Evolutionary conservation across 2,797 vertebrate species (phyloP).

Genomic region (Urosaurus nigricauda): DNA sequence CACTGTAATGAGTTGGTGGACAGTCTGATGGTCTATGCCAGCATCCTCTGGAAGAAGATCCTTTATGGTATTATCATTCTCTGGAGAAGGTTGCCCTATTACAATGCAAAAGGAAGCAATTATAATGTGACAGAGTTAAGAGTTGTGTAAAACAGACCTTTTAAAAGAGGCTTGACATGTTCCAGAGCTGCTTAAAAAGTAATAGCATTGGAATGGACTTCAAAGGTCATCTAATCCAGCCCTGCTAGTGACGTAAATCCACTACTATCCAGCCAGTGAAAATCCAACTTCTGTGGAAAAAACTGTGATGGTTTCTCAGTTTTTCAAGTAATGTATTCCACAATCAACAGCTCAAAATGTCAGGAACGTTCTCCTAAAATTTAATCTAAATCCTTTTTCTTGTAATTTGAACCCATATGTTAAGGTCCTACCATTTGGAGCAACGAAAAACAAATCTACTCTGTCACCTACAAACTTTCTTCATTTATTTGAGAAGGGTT

Average conservation of each 20-base stretch:
- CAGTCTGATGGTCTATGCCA: constrained; percentile 98
- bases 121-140: background rate
- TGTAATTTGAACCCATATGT: no score
- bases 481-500: background rate
- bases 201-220: background rate
- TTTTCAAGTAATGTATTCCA: no score
- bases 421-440: no score
- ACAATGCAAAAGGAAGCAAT: constrained; percentile 48
- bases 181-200: background rate
- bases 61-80: constrained; percentile 91
- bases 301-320: no score
- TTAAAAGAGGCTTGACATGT: background rate
- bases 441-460: no score
- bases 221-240: background rate
- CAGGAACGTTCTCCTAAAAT: no score
- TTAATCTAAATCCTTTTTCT: no score
- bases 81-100: constrained; percentile 88
- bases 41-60: constrained; percentile 95
- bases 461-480: no score
- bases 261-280: no score
- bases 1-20: constrained; percentile 97
- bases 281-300: no score
- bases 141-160: background rate
- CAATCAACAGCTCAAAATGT: no score
- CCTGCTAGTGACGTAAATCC: no score